Evolutionary conservation across 2,113 vertebrate genomes (phyloP).

Genomic region (Mugil cephalus): DNA sequence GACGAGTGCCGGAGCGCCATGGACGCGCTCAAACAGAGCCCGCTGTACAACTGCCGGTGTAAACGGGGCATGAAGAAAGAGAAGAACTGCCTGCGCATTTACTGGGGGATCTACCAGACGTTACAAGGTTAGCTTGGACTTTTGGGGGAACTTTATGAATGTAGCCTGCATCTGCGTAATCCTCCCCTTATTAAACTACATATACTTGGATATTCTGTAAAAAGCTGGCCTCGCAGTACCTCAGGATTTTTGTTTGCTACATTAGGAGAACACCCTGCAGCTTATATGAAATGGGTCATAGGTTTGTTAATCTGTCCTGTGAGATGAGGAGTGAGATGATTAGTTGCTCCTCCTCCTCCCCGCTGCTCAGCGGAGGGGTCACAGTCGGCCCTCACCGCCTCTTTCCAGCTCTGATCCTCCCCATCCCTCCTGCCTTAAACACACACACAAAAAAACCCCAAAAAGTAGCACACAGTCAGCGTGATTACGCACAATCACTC

Average conservation of each 20-base stretch:
- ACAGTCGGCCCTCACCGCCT: neutral
- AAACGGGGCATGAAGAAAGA: constrained; percentile 99
- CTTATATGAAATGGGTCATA: constrained; percentile 7
- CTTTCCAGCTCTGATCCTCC: neutral
- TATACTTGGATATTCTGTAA: too few species aligned
- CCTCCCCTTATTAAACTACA: too few species aligned
- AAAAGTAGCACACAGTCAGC: constrained; percentile 16
- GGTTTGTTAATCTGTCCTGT: constrained; percentile 6
- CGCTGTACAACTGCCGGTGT: constrained; percentile 96
- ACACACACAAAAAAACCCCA: neutral
- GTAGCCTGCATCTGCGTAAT: too few species aligned
- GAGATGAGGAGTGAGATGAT: constrained; percentile 29
- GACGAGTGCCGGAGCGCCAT: constrained; percentile 95
- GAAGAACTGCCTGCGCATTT: constrained; percentile 97
- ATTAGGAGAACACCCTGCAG: constrained; percentile 2
- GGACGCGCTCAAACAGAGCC: constrained; percentile 95
- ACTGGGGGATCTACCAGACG: constrained; percentile 98
- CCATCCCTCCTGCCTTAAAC: constrained; percentile 17
- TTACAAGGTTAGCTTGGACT: constrained; percentile 87
- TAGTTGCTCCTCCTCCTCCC: constrained; percentile 25
- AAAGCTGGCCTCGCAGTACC: neutral
- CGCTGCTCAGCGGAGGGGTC: neutral
- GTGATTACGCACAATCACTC: constrained; percentile 12
- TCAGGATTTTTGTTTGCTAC: constrained; percentile 1
- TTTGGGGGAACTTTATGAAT: neutral